These are phyloP conservation scores for Eurystomus gularis DNA, from an alignment of 2,113 vertebrate species.

Conservation along the genomic window DNA sequence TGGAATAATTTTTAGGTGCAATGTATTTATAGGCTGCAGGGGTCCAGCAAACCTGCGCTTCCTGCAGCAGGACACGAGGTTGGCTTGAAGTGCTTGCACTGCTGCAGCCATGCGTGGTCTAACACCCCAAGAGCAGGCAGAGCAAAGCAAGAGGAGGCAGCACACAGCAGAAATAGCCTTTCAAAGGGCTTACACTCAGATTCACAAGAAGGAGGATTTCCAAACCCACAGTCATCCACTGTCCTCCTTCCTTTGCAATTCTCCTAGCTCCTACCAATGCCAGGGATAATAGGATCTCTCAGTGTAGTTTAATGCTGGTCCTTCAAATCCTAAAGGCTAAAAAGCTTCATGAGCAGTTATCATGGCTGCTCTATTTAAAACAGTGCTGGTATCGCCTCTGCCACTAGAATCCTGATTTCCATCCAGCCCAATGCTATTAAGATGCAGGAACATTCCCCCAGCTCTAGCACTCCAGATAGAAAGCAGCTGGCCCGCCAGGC, in stretches of 20 bases:
- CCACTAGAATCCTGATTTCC: constrained; percentile 36
- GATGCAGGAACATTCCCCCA: neutral
- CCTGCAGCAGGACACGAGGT: neutral
- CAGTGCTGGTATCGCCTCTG: neutral
- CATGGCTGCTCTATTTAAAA: constrained; percentile 9
- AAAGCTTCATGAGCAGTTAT: neutral
- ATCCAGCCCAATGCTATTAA: constrained; percentile 27
- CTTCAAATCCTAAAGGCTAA: constrained; percentile 19
- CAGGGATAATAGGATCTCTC: neutral
- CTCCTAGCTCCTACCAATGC: neutral
- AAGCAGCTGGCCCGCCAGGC: constrained; percentile 20
- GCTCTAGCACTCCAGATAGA: neutral
- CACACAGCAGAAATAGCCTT: neutral
- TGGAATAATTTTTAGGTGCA: neutral
- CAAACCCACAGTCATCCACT: neutral
- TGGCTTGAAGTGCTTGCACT: neutral
- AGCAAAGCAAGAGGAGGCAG: neutral
- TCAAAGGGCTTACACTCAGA: neutral
- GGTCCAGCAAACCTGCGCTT: neutral
- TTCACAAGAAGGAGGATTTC: neutral
- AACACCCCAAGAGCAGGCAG: neutral
- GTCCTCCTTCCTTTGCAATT: neutral
- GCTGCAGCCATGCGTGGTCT: fast-evolving
- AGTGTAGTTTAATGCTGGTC: neutral
- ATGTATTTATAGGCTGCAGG: neutral